phyloP scores from a whole-genome alignment of 2,113 vertebrate species.

The Chamaea fasciata region DNA sequence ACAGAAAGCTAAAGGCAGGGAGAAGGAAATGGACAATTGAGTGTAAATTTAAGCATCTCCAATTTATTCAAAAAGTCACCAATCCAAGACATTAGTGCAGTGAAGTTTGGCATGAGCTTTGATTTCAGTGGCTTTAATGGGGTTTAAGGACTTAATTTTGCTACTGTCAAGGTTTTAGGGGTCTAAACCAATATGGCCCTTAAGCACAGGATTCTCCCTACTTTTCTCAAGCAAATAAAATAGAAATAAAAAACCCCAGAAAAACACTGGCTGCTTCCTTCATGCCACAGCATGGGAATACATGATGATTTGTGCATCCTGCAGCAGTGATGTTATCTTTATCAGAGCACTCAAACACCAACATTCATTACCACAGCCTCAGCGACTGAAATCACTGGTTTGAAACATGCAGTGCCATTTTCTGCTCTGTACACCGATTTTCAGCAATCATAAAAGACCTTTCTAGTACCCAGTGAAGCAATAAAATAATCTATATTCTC shows the following conservation, averaged over 20 bases:
- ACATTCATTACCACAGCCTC: conserved; percentile 13
- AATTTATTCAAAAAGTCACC: neutral
- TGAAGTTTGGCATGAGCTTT: neutral
- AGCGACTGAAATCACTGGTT: conserved; percentile 11
- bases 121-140: neutral
- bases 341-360: conserved; percentile 23
- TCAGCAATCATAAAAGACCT: conserved; percentile 31
- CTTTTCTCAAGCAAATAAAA: neutral
- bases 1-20: neutral
- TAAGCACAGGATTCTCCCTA: neutral
- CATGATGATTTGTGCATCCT: neutral
- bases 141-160: neutral
- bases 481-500: conserved; percentile 33
- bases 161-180: neutral
- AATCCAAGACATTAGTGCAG: neutral
- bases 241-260: neutral
- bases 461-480: conserved; percentile 40
- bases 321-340: conserved; percentile 28
- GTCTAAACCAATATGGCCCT: neutral
- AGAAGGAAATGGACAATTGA: neutral
- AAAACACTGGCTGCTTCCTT: neutral
- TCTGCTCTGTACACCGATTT: conserved; percentile 2
- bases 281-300: neutral
- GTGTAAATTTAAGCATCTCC: neutral
- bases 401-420: conserved; percentile 43